A percentile compares a stretch with the other conserved stretches of the same genome.
Evolutionary conservation across 2,113 vertebrate species (phyloP).

Genomic region (Rhinoptilus africanus): DNA sequence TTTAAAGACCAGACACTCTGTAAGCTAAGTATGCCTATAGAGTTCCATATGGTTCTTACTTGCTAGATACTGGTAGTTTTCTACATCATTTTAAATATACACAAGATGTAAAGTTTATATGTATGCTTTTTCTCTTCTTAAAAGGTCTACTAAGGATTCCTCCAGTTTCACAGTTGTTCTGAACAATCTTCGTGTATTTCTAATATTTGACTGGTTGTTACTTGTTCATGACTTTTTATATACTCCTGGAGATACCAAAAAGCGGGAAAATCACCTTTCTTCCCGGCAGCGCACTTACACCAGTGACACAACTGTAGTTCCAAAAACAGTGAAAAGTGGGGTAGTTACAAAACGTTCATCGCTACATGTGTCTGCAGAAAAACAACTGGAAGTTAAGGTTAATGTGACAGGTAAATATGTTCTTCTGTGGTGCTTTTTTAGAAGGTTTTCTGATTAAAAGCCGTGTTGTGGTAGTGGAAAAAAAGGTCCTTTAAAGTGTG

Average conservation of each 20-base stretch:
- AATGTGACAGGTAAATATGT: conserved; percentile 89
- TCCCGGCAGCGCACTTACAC: conserved; percentile 62
- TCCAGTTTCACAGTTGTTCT: conserved; percentile 95
- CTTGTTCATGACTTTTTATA: conserved; percentile 88
- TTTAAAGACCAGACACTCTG: neutral
- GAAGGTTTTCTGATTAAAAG: neutral
- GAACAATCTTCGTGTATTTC: conserved; percentile 93
- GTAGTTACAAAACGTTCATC: conserved; percentile 96
- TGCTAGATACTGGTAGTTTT: neutral
- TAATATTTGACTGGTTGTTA: conserved; percentile 95
- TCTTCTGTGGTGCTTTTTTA: neutral
- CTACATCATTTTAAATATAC: neutral
- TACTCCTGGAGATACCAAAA: conserved; percentile 76
- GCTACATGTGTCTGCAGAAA: conserved; percentile 80
- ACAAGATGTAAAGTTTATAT: neutral
- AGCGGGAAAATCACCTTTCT: neutral
- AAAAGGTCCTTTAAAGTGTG: rapidly evolving
- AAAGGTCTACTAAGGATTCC: conserved; percentile 89
- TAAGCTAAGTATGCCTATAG: neutral
- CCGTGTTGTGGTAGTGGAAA: neutral
- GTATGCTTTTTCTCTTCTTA: neutral
- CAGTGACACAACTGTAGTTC: conserved; percentile 73
- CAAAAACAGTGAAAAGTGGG: conserved; percentile 91
- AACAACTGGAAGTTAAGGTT: conserved; percentile 90
- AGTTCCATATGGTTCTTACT: neutral